Base-by-base conservation (phyloP, 2,113 vertebrate genomes). In the Percopsis transmontana region DNA sequence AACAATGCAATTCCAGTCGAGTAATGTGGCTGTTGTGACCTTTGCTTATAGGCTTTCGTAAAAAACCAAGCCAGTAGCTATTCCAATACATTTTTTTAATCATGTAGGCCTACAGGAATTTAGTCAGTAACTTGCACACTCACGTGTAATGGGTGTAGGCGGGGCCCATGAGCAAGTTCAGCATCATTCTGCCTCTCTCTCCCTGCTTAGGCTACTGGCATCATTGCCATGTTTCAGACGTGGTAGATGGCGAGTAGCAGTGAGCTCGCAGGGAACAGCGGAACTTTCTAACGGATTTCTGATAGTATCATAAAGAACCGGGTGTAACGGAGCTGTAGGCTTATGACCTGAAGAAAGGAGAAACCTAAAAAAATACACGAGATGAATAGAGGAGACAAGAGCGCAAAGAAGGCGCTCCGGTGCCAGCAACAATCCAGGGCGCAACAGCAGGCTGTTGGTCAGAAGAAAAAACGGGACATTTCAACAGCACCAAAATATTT, bases 401-500 rank as follows among this genome's bases (percentile, higher is more conserved):
- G 66, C 77, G 75, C 62, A 62, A 84, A 85, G 51, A 48, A 56
- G 69, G 59, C 71, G 50, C 72, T 52, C 14, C 71, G 85, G 48
- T 76, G 70, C 73, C 83, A 82, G 42, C 87, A 81, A 58, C 82
- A 69, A 27, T 18, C 69, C 33, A 76, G 18, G 66, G 39, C 65
- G 41, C 83, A 86, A 0, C 83, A 82, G 58, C 76, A 82, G 66
- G 39, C 48, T 53, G 44, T 19, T 3, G 33, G 39, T 19, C 80
- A 70, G 23, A 88, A 72, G 48, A 88, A 77, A 77, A 87, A 70
- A 39, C 85, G 77, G 20, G 57, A 70, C 1, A 15, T 62, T 5
- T 15, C 24, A 2, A 89, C 91, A 6, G 87, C 88, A 45, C 79
- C 88, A 60, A 94, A 87, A 86, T 91, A 93, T 42, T 79, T 86